Percentiles rank a stretch among this genome's conserved stretches.
Conservation (phyloP, 1,140 invertebrate genomes). For the Choristoneura fumiferana region DNA sequence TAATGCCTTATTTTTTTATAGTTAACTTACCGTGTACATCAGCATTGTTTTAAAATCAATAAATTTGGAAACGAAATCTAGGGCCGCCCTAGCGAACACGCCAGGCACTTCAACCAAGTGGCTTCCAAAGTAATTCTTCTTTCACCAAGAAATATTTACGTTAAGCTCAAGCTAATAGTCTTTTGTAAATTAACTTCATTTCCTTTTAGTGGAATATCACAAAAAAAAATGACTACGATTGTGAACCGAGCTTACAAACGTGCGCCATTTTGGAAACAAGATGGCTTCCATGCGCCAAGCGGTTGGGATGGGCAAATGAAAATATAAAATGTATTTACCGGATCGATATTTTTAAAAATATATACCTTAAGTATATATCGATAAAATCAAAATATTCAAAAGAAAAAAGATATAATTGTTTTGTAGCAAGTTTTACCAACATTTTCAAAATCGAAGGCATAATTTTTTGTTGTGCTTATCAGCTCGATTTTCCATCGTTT, state of each 20-base stretch:
- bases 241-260: background rate
- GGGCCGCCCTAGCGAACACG: slow-evolving; percentile 5
- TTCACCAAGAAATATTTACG: background rate
- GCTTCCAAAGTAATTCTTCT: background rate
- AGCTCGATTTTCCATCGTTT: no score
- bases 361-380: no score
- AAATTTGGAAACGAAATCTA: slow-evolving; percentile 14
- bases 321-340: no score
- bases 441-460: no score
- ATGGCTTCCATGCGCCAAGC: background rate
- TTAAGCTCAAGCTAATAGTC: background rate
- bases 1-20: no score
- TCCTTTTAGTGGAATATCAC: background rate
- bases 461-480: no score
- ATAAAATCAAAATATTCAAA: no score
- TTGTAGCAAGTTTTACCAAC: no score
- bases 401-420: no score
- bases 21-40: slow-evolving; percentile 66
- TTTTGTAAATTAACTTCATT: background rate
- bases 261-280: slow-evolving; percentile 11
- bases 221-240: background rate
- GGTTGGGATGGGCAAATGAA: no score
- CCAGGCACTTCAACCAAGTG: background rate
- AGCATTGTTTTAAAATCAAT: slow-evolving; percentile 41
- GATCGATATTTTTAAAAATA: no score